phyloP scores from a whole-genome alignment of 2,113 vertebrate species.

The Naja naja region DNA sequence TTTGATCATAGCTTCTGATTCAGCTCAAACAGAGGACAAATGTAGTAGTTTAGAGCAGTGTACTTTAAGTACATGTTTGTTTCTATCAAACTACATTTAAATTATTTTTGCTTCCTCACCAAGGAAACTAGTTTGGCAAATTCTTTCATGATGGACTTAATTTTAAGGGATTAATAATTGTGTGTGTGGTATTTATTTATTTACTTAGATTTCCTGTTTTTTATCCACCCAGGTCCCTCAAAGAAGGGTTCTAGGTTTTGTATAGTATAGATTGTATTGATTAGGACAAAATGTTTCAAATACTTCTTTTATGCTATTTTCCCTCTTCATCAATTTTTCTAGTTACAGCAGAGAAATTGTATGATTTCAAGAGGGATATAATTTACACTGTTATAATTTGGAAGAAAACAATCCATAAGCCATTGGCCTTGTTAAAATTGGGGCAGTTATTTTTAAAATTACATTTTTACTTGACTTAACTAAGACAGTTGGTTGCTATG shows the following conservation, averaged over 20 bases:
- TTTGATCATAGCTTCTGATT: neutral
- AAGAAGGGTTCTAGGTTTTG: neutral
- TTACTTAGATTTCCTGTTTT: neutral
- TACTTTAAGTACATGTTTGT: neutral
- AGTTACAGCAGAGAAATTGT: neutral
- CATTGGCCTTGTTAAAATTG: neutral
- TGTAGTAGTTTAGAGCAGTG: too few species aligned
- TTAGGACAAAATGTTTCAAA: constrained; percentile 6
- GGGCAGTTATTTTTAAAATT: constrained; percentile 19
- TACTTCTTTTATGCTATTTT: neutral
- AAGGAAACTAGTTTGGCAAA: neutral
- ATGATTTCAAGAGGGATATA: neutral
- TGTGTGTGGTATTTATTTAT: neutral
- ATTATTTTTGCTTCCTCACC: neutral
- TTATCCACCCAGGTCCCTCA: neutral
- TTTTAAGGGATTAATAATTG: constrained; percentile 14
- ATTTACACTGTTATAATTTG: neutral
- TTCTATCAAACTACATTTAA: neutral
- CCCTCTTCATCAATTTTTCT: constrained; percentile 11
- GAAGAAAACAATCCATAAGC: neutral
- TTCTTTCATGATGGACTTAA: constrained; percentile 6
- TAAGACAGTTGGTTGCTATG: neutral
- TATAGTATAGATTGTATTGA: constrained; percentile 2
- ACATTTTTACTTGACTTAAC: neutral
- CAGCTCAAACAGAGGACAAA: neutral